Base-by-base conservation (phyloP, 1,140 invertebrate species). In the Temnothorax longispinosus region DNA sequence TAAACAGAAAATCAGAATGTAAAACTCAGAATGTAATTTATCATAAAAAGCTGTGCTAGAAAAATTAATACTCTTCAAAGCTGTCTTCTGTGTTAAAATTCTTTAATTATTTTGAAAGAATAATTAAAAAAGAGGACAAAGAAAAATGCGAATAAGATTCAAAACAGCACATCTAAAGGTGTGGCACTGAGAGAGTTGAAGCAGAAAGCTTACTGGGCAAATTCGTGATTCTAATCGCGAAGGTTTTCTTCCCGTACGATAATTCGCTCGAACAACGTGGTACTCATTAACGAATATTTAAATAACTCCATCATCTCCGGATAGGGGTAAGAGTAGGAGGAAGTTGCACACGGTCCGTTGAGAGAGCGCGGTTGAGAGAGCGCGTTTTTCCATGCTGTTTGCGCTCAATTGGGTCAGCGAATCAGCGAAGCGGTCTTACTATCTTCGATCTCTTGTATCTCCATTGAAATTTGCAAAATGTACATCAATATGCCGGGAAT, bases 201-300 rank as follows among this genome's bases (percentile, higher is more conserved):
- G 21, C 4, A 32, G 21, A 35, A 64, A 64, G 38, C 52, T 75
- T 35, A 18, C 8, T 7, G 5, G 21, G 47, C 60, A 50, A 44
- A 67, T 21, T 69, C 27, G 13, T 64, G 13, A 75, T 41, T 58
- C 41, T 84, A 62, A 84, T 74, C 80, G 54, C 56, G 11, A 27
- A n/a, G 75, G 18, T 52, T 71, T 56, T 71, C 21, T 50, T 71
- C 32, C 44, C 13, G 80, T 35, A 18, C 27, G 69, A 75, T 74
- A 27, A 72, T 60, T 62, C 11, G 44, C 27, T 60, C 27, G 10
- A 84, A 13, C 27, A 69, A 84, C 80, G 75, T 21, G 52, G 81
- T 15, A 75, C 47, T 85, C 71, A 74, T 85, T 85, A 85, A 65
- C 47, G 82, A 64, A 85, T 56, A 60, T 65, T 85, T 72, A 85